Base-by-base conservation (phyloP, 2,888 invertebrate species). In the Cerceris ruficornis region DNA sequence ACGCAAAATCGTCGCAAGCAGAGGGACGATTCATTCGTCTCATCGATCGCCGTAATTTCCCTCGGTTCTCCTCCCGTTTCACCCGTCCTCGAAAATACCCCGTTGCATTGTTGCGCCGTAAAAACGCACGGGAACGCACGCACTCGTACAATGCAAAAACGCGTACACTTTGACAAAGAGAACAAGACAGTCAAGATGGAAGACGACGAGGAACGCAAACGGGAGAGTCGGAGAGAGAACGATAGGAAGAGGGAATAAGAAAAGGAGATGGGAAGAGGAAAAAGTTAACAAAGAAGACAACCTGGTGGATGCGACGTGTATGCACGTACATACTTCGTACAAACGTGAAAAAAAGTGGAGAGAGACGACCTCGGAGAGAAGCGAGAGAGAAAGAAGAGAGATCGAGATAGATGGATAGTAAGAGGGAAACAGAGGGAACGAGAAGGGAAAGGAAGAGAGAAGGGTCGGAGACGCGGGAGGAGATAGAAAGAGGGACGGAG, bases 41-140 rank as follows among this genome's bases (percentile, higher is more conserved):
- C 9, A 28, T 66, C 72, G 76, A 76, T 72, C 59, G 54, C 70
- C 57, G 39, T 67, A 14, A 28, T 50, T n/a, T 14, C 65, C 60
- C 55, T 42, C 57, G 11, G 43, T 13, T 14, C 67, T 49, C 50
- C 50, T 13, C 39, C 57, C 60, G 39, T 61, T 57, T 46, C 64
- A 42, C 52, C 68, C 57, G 50, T 64, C 70, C 49, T 73, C 74
- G 67, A 76, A 82, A 82, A 76, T 77, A 77, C 65, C 73, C 69
- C 55, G 14, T 41, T 57, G 57, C 74, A 80, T 78, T 78, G 73
- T 84, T 59, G 54, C 14, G 50, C 28, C 72, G 64, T 77, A 77
- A 77, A 81, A 76, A 80, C 28, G 11, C 67, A 50, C 59, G 41
- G 15, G 28, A 68, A 50, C 64, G 50, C 59, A 65, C 66, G 61